Conservation (phyloP, 2,113 vertebrate species). For the Cryptotis parvus region DNA sequence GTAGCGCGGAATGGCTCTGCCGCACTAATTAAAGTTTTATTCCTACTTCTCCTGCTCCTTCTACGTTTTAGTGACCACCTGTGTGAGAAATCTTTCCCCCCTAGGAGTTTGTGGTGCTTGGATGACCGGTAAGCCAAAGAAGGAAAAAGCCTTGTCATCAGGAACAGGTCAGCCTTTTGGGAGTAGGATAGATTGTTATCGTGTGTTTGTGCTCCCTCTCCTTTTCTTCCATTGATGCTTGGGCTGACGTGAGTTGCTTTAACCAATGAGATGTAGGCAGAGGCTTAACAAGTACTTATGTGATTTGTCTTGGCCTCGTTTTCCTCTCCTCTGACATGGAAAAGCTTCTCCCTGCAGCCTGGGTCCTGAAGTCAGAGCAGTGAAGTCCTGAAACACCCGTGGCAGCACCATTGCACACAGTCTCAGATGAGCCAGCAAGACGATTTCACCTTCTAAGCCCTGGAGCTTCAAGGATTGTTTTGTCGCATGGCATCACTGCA, state of each 20-base stretch:
- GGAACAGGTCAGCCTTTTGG: neutral
- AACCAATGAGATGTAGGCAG: slow-evolving; percentile 1
- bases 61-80: neutral
- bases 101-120: neutral
- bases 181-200: neutral
- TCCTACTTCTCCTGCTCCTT: neutral
- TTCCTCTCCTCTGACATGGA: neutral
- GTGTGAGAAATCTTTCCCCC: neutral
- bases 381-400: neutral
- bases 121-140: neutral
- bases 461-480: neutral
- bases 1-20: too few relatives aligned
- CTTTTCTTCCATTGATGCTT: neutral
- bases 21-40: neutral
- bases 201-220: neutral
- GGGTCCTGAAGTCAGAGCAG: neutral
- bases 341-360: neutral
- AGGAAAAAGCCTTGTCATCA: neutral
- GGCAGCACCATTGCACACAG: neutral
- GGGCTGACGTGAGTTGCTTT: neutral
- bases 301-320: neutral
- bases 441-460: neutral
- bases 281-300: neutral
- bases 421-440: neutral
- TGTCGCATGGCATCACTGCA: neutral